Percentiles rank a stretch among this genome's conserved stretches.
Conservation (phyloP, 2,113 vertebrate genomes). For the Gadus chalcogrammus region DNA sequence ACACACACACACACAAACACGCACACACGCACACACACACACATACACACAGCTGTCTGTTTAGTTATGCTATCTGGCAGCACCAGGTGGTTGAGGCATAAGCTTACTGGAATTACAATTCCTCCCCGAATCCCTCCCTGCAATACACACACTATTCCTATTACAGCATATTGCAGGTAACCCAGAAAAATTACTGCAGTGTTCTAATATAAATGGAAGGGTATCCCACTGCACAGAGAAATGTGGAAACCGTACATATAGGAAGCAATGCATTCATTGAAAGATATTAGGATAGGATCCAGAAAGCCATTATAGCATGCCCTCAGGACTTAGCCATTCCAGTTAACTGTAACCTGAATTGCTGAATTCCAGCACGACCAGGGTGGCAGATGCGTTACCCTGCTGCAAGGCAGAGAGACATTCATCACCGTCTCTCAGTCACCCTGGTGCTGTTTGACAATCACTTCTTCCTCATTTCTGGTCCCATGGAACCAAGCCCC, state of each 20-base stretch:
- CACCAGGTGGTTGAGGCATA: slow-evolving; percentile 47
- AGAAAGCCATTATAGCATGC: too few relatives aligned
- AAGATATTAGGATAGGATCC: too few relatives aligned
- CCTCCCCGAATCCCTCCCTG: slow-evolving; percentile 6
- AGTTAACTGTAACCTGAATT: too few relatives aligned
- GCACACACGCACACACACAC: slow-evolving; percentile 6
- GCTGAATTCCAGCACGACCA: too few relatives aligned
- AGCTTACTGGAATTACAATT: slow-evolving; percentile 44
- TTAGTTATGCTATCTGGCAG: slow-evolving; percentile 47
- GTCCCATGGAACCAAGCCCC: too few relatives aligned
- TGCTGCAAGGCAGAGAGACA: too few relatives aligned
- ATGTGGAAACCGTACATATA: neutral
- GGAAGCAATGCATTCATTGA: too few relatives aligned
- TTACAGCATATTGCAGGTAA: slow-evolving; percentile 20
- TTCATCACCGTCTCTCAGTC: too few relatives aligned
- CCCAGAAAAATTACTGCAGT: neutral
- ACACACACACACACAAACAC: neutral
- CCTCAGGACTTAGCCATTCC: too few relatives aligned
- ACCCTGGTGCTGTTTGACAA: too few relatives aligned
- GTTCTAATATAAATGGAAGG: neutral
- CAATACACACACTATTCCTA: slow-evolving; percentile 15
- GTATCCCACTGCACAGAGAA: neutral
- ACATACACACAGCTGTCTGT: slow-evolving; percentile 28
- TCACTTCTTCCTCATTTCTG: too few relatives aligned
- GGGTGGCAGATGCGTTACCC: too few relatives aligned